Evolutionary conservation across 2,113 vertebrate species (phyloP).

Genomic region (Sturnira hondurensis): DNA sequence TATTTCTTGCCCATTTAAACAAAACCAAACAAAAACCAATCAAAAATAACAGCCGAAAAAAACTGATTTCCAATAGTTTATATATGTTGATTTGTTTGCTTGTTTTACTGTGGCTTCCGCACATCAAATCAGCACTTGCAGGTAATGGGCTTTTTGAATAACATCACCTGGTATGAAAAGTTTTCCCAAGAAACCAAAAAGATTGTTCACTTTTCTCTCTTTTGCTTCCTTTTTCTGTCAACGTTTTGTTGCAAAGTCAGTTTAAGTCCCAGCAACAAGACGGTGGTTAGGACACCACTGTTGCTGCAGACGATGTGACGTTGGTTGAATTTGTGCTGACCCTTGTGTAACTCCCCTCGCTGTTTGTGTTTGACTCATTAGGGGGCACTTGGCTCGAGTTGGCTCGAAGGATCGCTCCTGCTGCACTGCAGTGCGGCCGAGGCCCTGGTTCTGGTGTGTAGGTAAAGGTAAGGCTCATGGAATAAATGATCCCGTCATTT

Average conservation of each 20-base stretch:
- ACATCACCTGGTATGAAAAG: too few species aligned
- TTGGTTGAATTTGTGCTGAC: slow-evolving; percentile 88
- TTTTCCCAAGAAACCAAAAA: too few species aligned
- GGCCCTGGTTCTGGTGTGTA: slow-evolving; percentile 99
- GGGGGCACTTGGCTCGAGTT: too few species aligned
- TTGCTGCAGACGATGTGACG: slow-evolving; percentile 93
- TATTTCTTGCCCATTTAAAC: slow-evolving; percentile 85
- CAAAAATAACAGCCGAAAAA: slow-evolving; percentile 83
- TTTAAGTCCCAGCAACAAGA: slow-evolving; percentile 78
- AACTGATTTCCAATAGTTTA: slow-evolving; percentile 82
- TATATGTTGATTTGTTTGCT: slow-evolving; percentile 71
- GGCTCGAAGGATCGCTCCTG: slow-evolving; percentile 95
- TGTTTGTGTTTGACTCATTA: too few species aligned
- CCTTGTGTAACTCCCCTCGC: slow-evolving; percentile 87
- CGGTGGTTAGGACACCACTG: slow-evolving; percentile 96
- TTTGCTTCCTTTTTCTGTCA: not conserved
- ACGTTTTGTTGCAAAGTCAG: slow-evolving; percentile 84
- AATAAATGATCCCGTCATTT: slow-evolving; percentile 98
- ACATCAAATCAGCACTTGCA: too few species aligned
- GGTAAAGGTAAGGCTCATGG: slow-evolving; percentile 99
- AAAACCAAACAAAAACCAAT: slow-evolving; percentile 79
- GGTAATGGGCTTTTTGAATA: too few species aligned
- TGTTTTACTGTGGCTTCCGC: too few species aligned
- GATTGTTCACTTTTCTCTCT: slow-evolving; percentile 74
- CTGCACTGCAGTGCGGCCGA: slow-evolving; percentile 96